These are phyloP conservation scores for Xenopus tropicalis DNA, from an alignment of 2,113 vertebrate species.

Conservation along the genomic window UCB_Xtro_10.0 CM004447.2:94575001-94575500, in stretches of 20 bases:
- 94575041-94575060: slow-evolving; percentile 46
- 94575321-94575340: slow-evolving; percentile 53
- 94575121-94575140: slow-evolving; percentile 53
- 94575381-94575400: slow-evolving; percentile 6
- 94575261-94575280: slow-evolving; percentile 50
- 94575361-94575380: background rate
- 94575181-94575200: slow-evolving; percentile 65
- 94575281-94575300: slow-evolving; percentile 47
- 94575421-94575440: background rate
- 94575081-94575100: slow-evolving; percentile 52
- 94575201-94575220: slow-evolving; percentile 55
- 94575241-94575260: slow-evolving; percentile 62
- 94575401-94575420: background rate
- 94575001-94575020: background rate
- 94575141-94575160: slow-evolving; percentile 46
- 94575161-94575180: slow-evolving; percentile 56
- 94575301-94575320: slow-evolving; percentile 38
- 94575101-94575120: slow-evolving; percentile 60
- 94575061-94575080: slow-evolving; percentile 48
- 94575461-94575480: background rate
- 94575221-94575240: slow-evolving; percentile 62
- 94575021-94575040: slow-evolving; percentile 44
- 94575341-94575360: slow-evolving; percentile 26
- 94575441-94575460: background rate
- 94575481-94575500: no score